phyloP scores from a whole-genome alignment of 2,113 vertebrate species.

The Sinocyclocheilus anophthalmus region DNA sequence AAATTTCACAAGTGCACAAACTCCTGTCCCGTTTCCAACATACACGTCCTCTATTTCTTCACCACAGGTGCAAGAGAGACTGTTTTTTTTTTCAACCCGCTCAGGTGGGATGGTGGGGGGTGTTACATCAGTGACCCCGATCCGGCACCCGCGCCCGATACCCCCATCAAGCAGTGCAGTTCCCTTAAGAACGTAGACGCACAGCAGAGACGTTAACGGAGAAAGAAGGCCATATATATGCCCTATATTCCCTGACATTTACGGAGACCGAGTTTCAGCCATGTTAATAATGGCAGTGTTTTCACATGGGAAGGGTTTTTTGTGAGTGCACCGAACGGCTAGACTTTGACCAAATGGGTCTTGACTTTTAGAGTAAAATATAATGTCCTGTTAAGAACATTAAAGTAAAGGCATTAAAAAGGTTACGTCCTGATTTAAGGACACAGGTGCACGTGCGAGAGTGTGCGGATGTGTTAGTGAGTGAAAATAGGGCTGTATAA shows the following conservation, averaged over 20 bases:
- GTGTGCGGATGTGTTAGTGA: not conserved
- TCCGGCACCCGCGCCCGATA: slow-evolving; percentile 44
- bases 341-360: slow-evolving; percentile 61
- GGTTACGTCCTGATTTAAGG: slow-evolving; percentile 62
- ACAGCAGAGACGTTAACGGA: slow-evolving; percentile 37
- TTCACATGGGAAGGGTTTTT: slow-evolving; percentile 52
- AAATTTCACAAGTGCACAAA: slow-evolving; percentile 69
- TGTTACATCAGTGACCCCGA: slow-evolving; percentile 55
- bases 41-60: slow-evolving; percentile 44
- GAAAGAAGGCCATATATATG: slow-evolving; percentile 62
- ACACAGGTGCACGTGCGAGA: slow-evolving; percentile 56
- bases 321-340: slow-evolving; percentile 35
- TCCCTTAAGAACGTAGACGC: slow-evolving; percentile 46
- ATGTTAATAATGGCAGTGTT: slow-evolving; percentile 65
- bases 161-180: not conserved
- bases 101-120: slow-evolving; percentile 33
- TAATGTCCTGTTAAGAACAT: slow-evolving; percentile 69
- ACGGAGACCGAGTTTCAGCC: slow-evolving; percentile 59
- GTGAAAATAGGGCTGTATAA: slow-evolving; percentile 25
- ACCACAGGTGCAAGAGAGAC: slow-evolving; percentile 58
- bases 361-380: slow-evolving; percentile 68
- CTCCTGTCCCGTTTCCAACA: not conserved
- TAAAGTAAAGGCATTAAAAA: slow-evolving; percentile 58
- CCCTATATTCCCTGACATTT: slow-evolving; percentile 69
- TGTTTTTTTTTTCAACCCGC: not conserved